Conservation (phyloP, 2,888 invertebrate species). For the Tolmerus cingulatus region DNA sequence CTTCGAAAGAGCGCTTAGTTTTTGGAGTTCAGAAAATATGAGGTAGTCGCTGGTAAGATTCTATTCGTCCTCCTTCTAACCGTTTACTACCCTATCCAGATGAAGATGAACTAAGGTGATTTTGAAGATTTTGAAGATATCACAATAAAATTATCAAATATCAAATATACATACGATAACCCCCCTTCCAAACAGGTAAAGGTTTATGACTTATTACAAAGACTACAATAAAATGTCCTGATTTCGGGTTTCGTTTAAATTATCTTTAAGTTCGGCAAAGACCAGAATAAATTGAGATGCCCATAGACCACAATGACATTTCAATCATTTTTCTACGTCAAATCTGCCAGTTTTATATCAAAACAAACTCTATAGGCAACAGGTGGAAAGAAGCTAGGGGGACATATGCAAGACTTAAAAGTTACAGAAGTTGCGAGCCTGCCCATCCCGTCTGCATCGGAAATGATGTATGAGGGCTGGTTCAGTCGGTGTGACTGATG, state of each 20-base stretch:
- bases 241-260: background rate
- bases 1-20: background rate
- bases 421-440: conserved; percentile 4
- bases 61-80: background rate
- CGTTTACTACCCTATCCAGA: background rate
- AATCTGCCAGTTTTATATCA: background rate
- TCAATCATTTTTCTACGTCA: conserved; percentile 33
- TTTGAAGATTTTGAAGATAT: background rate
- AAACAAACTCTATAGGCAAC: background rate
- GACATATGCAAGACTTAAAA: conserved; percentile 38
- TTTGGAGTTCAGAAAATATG: background rate
- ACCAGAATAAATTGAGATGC: background rate
- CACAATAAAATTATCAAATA: background rate
- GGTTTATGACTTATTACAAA: too few relatives aligned
- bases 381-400: conserved; percentile 11
- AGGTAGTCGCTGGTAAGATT: background rate
- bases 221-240: background rate
- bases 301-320: background rate
- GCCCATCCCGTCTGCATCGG: conserved; percentile 7
- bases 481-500: conserved; percentile 27
- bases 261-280: background rate
- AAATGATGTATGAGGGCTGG: conserved; percentile 30
- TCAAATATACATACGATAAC: too few relatives aligned
- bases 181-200: too few relatives aligned
- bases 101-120: background rate